These are phyloP conservation scores for Drosophila mauritiana DNA, from an alignment of 1,140 invertebrate genomes.

Conservation along the genomic window DNA sequence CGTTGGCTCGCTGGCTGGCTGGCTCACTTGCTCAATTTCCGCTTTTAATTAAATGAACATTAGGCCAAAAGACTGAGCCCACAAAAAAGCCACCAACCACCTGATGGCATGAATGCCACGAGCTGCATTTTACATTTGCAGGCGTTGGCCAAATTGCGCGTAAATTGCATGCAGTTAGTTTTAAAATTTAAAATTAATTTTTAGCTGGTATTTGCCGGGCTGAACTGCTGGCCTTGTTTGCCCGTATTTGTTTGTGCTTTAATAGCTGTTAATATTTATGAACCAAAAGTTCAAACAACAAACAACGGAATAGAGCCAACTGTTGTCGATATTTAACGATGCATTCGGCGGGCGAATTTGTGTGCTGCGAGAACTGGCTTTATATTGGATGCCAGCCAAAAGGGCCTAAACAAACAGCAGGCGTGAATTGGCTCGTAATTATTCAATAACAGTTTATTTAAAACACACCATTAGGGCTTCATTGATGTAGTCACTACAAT, in stretches of 20 bases:
- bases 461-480: slow-evolving; percentile 9
- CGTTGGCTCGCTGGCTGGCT: neutral
- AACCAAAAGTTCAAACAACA: slow-evolving; percentile 65
- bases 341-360: slow-evolving; percentile 16
- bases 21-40: slow-evolving; percentile 73
- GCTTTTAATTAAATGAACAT: slow-evolving; percentile 81
- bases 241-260: slow-evolving; percentile 38
- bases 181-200: slow-evolving; percentile 79
- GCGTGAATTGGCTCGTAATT: slow-evolving; percentile 62
- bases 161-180: slow-evolving; percentile 61
- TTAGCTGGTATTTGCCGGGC: slow-evolving; percentile 15
- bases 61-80: slow-evolving; percentile 48
- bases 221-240: slow-evolving; percentile 14
- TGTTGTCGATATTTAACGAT: slow-evolving; percentile 72
- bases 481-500: neutral
- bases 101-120: slow-evolving; percentile 14
- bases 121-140: slow-evolving; percentile 13
- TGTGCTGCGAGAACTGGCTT: neutral
- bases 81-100: slow-evolving; percentile 11
- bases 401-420: slow-evolving; percentile 31
- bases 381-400: slow-evolving; percentile 2
- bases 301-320: slow-evolving; percentile 38
- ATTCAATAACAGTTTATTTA: slow-evolving; percentile 45
- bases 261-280: slow-evolving; percentile 82
- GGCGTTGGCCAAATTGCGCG: slow-evolving; percentile 53